Evolutionary conservation across 2,888 invertebrate species (phyloP).

Genomic region (Teleogryllus oceanicus): DNA sequence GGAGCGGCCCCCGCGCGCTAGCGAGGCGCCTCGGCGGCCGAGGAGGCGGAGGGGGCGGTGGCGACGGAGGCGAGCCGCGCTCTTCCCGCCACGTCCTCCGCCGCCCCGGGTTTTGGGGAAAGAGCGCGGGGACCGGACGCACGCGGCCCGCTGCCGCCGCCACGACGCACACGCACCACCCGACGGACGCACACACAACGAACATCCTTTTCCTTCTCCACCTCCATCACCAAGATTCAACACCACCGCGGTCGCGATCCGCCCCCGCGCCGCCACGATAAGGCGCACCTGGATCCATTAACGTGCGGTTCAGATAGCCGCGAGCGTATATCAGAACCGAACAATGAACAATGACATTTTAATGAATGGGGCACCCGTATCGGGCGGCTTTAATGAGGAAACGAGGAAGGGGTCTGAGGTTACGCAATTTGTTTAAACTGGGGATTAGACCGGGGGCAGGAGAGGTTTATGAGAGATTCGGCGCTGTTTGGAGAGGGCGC

Average conservation of each 20-base stretch:
- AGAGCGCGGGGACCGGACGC: neutral
- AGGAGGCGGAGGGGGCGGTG: too few species aligned
- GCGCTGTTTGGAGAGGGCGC: too few species aligned
- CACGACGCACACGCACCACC: neutral
- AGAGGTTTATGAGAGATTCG: too few species aligned
- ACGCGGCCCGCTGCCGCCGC: too few species aligned
- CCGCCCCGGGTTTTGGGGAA: neutral
- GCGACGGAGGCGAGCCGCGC: too few species aligned
- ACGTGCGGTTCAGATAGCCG: neutral
- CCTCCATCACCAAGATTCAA: neutral
- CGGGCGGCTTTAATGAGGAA: neutral
- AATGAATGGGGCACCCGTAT: neutral
- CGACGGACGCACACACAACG: neutral
- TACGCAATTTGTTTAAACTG: constrained; percentile 1
- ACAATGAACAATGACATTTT: constrained; percentile 18
- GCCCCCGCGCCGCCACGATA: neutral
- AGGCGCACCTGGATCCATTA: constrained; percentile 10
- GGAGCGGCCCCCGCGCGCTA: neutral
- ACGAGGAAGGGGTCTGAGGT: neutral
- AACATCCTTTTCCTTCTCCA: too few species aligned
- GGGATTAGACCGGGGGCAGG: neutral
- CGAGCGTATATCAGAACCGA: constrained; percentile 9
- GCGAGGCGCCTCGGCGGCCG: neutral
- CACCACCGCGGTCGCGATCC: neutral
- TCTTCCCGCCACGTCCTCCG: neutral